Percentiles rank a stretch among this genome's conserved stretches.
Conservation (phyloP, 2,113 vertebrate genomes). For the Lanius collurio region DNA sequence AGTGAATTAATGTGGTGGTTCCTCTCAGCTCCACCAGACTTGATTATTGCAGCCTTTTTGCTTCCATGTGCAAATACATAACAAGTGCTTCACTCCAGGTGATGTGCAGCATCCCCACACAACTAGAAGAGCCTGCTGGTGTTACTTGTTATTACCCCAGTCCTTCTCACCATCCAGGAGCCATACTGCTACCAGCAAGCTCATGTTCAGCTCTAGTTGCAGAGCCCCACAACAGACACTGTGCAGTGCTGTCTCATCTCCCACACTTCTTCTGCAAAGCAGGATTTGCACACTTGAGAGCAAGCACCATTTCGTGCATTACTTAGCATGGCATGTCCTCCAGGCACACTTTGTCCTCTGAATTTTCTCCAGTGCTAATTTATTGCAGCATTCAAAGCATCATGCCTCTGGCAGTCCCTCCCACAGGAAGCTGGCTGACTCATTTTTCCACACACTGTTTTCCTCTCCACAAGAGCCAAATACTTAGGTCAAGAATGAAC, state of each 20-base stretch:
- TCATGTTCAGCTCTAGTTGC: not conserved
- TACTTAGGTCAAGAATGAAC: slow-evolving; percentile 47
- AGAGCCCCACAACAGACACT: not conserved
- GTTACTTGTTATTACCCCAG: not conserved
- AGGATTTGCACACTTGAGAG: not conserved
- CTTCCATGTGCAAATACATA: not conserved
- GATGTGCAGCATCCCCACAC: not conserved
- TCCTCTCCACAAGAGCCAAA: slow-evolving; percentile 20
- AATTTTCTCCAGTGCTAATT: slow-evolving; percentile 48
- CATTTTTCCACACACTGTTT: slow-evolving; percentile 48
- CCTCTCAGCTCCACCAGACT: not conserved
- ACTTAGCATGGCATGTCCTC: not conserved
- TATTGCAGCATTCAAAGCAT: slow-evolving; percentile 36
- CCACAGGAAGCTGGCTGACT: slow-evolving; percentile 51
- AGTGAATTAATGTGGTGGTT: not conserved
- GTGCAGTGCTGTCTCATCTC: not conserved
- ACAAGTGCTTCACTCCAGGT: not conserved
- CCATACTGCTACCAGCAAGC: not conserved
- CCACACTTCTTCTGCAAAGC: not conserved
- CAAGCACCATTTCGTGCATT: not conserved
- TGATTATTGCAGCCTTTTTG: not conserved
- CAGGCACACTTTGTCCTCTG: slow-evolving; percentile 52
- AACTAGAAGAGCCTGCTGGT: not conserved
- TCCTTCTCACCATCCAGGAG: not conserved
- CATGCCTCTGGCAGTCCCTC: slow-evolving; percentile 12